These are phyloP conservation scores for Acipenser ruthenus DNA, from an alignment of 2,797 vertebrate species.

Conservation along the genomic window DNA sequence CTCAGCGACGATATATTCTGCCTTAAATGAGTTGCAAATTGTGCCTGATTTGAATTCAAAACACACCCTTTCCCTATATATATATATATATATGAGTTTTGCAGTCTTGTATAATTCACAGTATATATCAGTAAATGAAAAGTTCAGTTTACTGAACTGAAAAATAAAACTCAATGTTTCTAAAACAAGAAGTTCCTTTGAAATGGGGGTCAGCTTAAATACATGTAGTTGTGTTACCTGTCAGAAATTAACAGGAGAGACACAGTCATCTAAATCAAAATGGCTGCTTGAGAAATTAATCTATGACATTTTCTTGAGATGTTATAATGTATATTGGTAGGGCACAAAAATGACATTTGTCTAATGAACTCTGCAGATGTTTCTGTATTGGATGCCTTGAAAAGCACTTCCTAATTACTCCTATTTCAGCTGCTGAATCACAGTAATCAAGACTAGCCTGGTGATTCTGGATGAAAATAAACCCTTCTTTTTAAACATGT, in stretches of 20 bases:
- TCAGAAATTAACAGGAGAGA: background rate
- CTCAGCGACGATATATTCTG: constrained; percentile 72
- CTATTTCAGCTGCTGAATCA: no score
- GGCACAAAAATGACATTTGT: no score
- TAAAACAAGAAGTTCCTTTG: background rate
- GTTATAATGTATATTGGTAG: no score
- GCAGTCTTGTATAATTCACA: constrained; percentile 7
- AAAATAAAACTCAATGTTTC: background rate
- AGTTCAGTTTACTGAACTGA: background rate
- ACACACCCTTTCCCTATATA: constrained; percentile 22
- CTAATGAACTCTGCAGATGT: no score
- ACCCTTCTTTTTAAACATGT: no score
- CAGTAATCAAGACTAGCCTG: no score
- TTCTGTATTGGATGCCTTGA: no score
- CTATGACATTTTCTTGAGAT: no score
- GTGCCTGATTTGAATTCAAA: constrained; percentile 79
- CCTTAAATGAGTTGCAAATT: constrained; percentile 79
- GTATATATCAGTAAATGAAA: constrained; percentile 6
- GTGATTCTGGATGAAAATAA: no score
- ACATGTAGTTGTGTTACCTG: background rate
- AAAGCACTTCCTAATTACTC: no score
- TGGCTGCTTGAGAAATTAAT: no score
- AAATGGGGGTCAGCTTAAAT: background rate
- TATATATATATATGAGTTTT: background rate
- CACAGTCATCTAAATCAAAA: no score